Base-by-base conservation (phyloP, 1,140 invertebrate species). In the Delia radicum region DNA sequence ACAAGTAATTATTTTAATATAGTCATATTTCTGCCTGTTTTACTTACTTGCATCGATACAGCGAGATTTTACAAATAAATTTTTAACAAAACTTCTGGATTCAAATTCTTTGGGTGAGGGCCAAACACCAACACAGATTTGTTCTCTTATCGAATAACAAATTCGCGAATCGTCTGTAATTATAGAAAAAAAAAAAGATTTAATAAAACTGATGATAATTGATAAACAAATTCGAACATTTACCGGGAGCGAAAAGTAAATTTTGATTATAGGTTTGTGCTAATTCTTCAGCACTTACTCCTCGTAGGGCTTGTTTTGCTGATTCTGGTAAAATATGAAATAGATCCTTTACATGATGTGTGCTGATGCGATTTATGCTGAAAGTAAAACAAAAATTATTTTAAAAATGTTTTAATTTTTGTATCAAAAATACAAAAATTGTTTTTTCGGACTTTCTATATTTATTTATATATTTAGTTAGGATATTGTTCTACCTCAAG, bases 81-180 rank as follows among this genome's bases (percentile, higher is more conserved):
- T 91, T 37, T 87, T 85, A 15, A 92, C 92, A 79, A 92, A 92
- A 72, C 91, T 93, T 12, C 93, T 88, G 0, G 91, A 89, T 27
- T 89, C 87, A 29, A 94, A 88, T 2, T 89, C 90, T 71, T 92
- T 91, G 24, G 93, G 92, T 79, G 90, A 87, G 0, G 93, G 92
- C 89, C 93, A 92, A n/a, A 92, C 91, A 18, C 93, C 92, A 28
- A 91, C 92, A 15, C 91, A 90, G 71, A 98, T 95, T 77, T 96
- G 94, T 87, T 99, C 98, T 27, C 98, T 90, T 73, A 99, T 93
- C 0, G 95, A 94, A 84, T 98, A 99, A 76, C 94, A 93, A 86
- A 99, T 90, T 79, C 90, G 87, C 24, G 87, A 86, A 81, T 93
- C 91, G 82, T 92, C 94, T 92, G 84, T 26, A 89, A 89, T n/a